Conservation (phyloP, 2,888 invertebrate genomes). For the Aproaerema taeniolella region DNA sequence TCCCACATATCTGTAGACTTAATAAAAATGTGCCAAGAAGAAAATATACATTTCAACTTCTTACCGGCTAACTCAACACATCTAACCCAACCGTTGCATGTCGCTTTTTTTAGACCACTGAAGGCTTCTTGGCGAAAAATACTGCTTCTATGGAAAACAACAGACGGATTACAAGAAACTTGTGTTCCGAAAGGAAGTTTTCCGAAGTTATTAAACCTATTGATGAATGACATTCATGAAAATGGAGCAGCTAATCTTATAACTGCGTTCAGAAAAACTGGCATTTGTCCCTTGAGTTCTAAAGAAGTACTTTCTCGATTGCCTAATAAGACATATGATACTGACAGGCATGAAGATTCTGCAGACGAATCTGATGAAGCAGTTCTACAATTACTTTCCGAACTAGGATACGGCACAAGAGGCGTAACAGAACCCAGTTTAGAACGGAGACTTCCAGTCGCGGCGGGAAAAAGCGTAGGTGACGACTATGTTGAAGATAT, state of each 20-base stretch:
- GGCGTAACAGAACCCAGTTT: background rate
- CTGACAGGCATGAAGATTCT: background rate
- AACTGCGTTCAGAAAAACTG: background rate
- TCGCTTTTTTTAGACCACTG: constrained; percentile 34
- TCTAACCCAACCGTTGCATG: constrained; percentile 35
- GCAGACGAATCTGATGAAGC: background rate
- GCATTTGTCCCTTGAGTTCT: background rate
- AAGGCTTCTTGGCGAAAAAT: constrained; percentile 26
- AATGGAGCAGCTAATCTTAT: background rate
- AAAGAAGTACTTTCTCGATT: background rate
- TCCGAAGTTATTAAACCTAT: background rate
- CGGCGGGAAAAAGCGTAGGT: background rate
- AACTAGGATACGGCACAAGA: background rate
- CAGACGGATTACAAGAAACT: background rate
- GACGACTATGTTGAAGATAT: no score
- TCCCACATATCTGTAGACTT: constrained; percentile 32
- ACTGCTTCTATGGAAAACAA: background rate
- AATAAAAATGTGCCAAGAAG: constrained; percentile 33
- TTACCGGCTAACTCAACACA: constrained; percentile 34
- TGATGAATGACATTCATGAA: background rate
- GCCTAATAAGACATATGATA: background rate
- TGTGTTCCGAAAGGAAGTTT: background rate
- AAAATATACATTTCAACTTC: constrained; percentile 34
- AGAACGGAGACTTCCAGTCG: background rate
- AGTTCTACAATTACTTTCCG: background rate